Evolutionary conservation across 1,140 invertebrate species (phyloP).

Genomic region (Araneus ventricosus): DNA sequence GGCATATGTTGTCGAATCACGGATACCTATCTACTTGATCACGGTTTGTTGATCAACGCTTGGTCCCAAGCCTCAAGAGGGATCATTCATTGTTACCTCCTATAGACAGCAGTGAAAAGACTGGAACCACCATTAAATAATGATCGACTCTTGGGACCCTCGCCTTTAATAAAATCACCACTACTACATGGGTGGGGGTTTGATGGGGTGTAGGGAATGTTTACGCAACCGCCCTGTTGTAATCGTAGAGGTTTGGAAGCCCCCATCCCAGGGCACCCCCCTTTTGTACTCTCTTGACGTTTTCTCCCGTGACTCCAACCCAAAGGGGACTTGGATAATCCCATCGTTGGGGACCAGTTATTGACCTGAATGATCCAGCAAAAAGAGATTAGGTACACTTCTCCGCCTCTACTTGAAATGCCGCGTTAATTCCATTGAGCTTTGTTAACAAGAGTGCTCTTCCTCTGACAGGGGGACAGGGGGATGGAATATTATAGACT

Average conservation of each 20-base stretch:
- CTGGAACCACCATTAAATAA: conserved; percentile 72
- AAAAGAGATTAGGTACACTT: conserved; percentile 72
- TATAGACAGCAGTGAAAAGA: conserved; percentile 64
- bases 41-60: conserved; percentile 64
- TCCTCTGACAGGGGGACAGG: background rate
- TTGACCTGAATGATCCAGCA: conserved; percentile 69
- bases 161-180: conserved; percentile 72
- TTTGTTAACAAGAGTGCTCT: conserved; percentile 63
- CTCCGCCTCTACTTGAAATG: conserved; percentile 65
- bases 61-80: background rate
- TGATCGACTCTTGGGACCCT: conserved; percentile 67
- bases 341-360: conserved; percentile 65
- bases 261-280: background rate
- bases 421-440: conserved; percentile 68
- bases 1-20: conserved; percentile 70
- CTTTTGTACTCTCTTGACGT: conserved; percentile 60
- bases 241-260: conserved; percentile 61
- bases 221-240: conserved; percentile 67
- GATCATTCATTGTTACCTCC: conserved; percentile 46
- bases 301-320: conserved; percentile 23
- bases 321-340: conserved; percentile 41
- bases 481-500: background rate
- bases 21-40: conserved; percentile 67
- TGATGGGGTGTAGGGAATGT: conserved; percentile 70
- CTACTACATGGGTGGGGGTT: conserved; percentile 68